Evolutionary conservation across 2,888 invertebrate genomes (phyloP), one percentile per base, ranked within the genome.

Genomic region (Portevinia maculata): DNA sequence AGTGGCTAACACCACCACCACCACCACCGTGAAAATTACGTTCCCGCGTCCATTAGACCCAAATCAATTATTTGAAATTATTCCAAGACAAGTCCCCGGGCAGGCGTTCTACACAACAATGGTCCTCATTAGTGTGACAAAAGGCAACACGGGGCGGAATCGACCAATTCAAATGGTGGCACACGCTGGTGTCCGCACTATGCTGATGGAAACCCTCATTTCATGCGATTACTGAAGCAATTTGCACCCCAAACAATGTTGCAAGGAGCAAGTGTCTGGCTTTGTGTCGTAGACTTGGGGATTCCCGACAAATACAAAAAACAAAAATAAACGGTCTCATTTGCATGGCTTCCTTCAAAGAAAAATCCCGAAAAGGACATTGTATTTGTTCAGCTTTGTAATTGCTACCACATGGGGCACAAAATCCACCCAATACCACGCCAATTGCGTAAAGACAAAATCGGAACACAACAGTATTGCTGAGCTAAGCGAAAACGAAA

Each of bases 11-110:
- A 41, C 15, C 21, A 28, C 50, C 13, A 41, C 39, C 15, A 37
- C 41, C 57, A 8, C 46, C 64, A 13, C 55, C 44, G 32, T 37
- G 50, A 78, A 71, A 30, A 65, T 71, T 70, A 71, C 65, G 65
- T 78, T 78, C 62, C 70, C 76, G 65, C 57, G 64, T 62, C 78
- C 83, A 76, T 76, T 71, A 71, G 64, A 65, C 59, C 60, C 57
- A 67, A 78, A 83, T 83, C 83, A 83, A 83, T 83, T 83, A 83
- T 83, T 73, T 67, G 28, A 73, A 78, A 83, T 83, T 71, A 83
- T 76, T 76, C 44, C 76, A 76, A 83, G 81, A 76, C 70, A 76
- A 81, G 64, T 70, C 67, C 60, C 79, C 62, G 55, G 62, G 48
- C 79, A 55, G 83, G 67, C 67, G 65, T 41, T 32, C 17, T 34